phyloP scores from a whole-genome alignment of 2,888 invertebrate species.

The Sinhomidia bicolor region DNA sequence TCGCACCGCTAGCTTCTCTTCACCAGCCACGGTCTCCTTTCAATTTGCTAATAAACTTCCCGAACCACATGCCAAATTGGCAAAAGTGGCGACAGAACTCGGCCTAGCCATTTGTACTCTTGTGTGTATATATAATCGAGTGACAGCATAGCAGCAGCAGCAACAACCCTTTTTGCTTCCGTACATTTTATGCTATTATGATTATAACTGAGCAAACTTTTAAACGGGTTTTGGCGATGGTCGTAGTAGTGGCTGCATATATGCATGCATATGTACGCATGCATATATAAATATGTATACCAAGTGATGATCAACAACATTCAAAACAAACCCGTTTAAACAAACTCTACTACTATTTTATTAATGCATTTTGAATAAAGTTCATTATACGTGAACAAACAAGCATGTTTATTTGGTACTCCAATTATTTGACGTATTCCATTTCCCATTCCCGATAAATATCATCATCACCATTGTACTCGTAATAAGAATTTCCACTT shows the following conservation, averaged over 20 bases:
- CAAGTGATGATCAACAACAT: constrained; percentile 15
- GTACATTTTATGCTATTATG: background rate
- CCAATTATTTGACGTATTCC: constrained; percentile 6
- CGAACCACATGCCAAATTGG: constrained; percentile 77
- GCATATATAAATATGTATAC: too few relatives aligned
- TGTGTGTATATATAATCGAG: background rate
- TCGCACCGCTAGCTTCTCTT: background rate
- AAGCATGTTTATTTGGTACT: background rate
- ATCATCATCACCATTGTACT: background rate
- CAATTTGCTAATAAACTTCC: constrained; percentile 77
- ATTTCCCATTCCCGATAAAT: background rate
- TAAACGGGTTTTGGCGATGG: background rate
- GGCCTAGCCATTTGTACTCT: background rate
- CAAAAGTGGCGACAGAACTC: constrained; percentile 62
- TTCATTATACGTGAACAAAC: background rate
- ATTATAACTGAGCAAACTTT: background rate
- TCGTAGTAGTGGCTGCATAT: background rate
- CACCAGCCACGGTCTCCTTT: constrained; percentile 27
- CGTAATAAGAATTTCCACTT: background rate
- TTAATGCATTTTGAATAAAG: background rate
- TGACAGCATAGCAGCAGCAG: background rate
- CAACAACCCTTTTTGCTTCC: constrained; percentile 25
- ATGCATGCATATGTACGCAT: too few relatives aligned
- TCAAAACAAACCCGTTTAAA: background rate
- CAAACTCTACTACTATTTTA: background rate